Percentiles rank a stretch among this genome's conserved stretches.
Evolutionary conservation across 1,140 invertebrate species (phyloP).

Genomic region (Andrena cerasifolii): DNA sequence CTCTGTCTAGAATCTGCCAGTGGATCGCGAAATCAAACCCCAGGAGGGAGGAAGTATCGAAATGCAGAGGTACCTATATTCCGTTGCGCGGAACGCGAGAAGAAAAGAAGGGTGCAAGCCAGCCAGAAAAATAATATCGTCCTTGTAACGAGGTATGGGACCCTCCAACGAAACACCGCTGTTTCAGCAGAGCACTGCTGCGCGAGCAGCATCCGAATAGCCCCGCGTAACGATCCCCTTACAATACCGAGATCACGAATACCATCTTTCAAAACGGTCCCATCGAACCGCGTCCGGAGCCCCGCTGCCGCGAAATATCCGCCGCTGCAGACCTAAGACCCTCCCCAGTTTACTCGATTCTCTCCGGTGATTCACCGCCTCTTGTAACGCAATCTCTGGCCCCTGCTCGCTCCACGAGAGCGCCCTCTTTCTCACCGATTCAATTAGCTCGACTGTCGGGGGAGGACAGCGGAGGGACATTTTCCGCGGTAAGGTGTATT

Average conservation of each 20-base stretch:
- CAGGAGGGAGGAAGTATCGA: background rate
- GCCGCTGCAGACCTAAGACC: constrained; percentile 1
- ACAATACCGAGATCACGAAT: background rate
- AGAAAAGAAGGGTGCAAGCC: constrained; percentile 38
- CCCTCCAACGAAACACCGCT: constrained; percentile 37
- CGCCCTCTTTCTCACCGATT: background rate
- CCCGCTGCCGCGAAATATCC: background rate
- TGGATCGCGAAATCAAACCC: background rate
- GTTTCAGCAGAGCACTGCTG: constrained; percentile 40
- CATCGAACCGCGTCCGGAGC: background rate
- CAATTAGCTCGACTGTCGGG: background rate
- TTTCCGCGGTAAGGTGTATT: background rate
- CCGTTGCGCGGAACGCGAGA: background rate
- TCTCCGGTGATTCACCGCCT: background rate
- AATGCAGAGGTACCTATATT: background rate
- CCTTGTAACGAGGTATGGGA: constrained; percentile 19
- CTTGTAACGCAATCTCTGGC: background rate
- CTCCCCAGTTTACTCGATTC: background rate
- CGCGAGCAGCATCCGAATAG: constrained; percentile 4
- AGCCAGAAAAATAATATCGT: constrained; percentile 48
- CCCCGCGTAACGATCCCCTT: background rate
- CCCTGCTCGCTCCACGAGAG: background rate
- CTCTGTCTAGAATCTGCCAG: background rate
- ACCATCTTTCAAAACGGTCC: constrained; percentile 2
- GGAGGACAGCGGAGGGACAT: background rate